These are phyloP conservation scores for Philopotamus ludificatus DNA, from an alignment of 1,140 invertebrate species.

Conservation along the genomic window DNA sequence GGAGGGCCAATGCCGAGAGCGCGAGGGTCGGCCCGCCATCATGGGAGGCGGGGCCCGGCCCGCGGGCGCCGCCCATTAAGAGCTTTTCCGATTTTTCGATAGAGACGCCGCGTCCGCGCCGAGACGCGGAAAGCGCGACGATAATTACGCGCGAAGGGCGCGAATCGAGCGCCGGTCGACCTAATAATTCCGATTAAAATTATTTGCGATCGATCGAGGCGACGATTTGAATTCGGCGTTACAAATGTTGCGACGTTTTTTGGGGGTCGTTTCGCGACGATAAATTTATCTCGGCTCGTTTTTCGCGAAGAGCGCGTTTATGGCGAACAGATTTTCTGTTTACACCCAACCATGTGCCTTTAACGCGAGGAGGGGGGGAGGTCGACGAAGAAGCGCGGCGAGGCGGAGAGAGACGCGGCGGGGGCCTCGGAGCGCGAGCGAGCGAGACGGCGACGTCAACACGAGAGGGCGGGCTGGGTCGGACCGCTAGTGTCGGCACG, in stretches of 20 bases:
- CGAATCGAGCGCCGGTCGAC: too few species aligned
- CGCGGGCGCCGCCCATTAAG: constrained; percentile 9
- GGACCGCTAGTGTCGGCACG: constrained; percentile 3
- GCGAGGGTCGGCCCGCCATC: constrained; percentile 40
- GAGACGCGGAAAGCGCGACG: constrained; percentile 13
- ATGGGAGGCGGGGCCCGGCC: constrained; percentile 15
- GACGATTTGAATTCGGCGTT: too few species aligned
- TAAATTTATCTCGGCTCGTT: too few species aligned
- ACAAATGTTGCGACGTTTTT: too few species aligned
- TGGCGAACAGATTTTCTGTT: constrained; percentile 8
- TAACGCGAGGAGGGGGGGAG: background rate
- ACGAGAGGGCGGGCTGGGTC: background rate
- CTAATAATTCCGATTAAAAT: background rate
- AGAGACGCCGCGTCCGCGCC: constrained; percentile 39
- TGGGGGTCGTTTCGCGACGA: too few species aligned
- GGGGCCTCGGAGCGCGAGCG: background rate
- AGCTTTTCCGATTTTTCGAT: constrained; percentile 32
- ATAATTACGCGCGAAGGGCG: background rate
- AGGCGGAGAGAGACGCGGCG: background rate
- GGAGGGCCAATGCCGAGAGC: constrained; percentile 30
- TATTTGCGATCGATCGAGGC: background rate
- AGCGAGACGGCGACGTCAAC: background rate
- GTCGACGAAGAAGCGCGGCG: background rate
- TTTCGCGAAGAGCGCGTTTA: background rate
- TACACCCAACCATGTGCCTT: constrained; percentile 23